Evolutionary conservation across 2,797 vertebrate genomes (phyloP).

Genomic region (Acanthiza pusilla): DNA sequence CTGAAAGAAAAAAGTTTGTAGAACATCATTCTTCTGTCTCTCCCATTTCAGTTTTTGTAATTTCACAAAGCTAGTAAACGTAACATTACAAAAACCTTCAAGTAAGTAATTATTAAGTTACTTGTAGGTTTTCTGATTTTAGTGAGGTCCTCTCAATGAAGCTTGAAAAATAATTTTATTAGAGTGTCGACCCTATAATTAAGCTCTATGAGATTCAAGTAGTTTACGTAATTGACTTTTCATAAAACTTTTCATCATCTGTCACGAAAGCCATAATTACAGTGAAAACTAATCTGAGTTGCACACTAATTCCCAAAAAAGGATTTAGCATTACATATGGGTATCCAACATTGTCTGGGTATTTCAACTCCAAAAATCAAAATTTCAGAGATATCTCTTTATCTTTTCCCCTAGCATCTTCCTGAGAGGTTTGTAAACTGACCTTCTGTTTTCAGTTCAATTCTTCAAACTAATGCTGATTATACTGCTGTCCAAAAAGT

Average conservation of each 20-base stretch:
- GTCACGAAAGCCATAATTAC: constrained; percentile 46
- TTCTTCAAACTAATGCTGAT: background rate
- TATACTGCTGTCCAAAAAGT: background rate
- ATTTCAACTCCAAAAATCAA: background rate
- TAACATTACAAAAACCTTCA: background rate
- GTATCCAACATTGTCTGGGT: background rate
- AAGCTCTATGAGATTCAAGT: constrained; percentile 29
- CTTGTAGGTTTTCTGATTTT: background rate
- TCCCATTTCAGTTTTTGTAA: background rate
- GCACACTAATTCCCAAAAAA: constrained; percentile 24
- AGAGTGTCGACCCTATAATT: constrained; percentile 11
- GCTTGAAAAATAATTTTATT: constrained; percentile 40
- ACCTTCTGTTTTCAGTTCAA: background rate
- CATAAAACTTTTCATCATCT: constrained; percentile 47
- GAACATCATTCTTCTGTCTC: background rate
- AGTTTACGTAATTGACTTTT: constrained; percentile 43
- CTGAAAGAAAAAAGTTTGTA: background rate
- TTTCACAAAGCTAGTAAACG: background rate
- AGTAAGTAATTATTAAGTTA: background rate
- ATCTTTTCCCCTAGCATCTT: background rate
- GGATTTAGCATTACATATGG: background rate
- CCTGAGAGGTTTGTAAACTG: background rate
- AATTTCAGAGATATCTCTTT: background rate
- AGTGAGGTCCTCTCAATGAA: background rate
- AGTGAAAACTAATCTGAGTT: constrained; percentile 30